Conservation (phyloP, 2,797 vertebrate species). For the Ptychobarbus kaznakovi region DNA sequence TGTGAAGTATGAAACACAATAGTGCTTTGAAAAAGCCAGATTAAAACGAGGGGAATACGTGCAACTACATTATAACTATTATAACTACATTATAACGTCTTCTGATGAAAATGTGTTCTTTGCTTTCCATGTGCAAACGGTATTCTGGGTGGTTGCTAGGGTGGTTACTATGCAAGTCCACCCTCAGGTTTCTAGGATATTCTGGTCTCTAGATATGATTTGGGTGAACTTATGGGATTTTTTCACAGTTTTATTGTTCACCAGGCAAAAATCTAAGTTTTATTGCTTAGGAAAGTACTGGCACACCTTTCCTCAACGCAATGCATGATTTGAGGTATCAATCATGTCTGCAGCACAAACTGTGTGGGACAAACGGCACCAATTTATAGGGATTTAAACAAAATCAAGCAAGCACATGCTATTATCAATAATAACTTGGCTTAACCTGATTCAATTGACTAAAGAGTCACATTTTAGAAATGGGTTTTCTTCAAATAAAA, state of each 20-base stretch:
- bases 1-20: slow-evolving; percentile 18
- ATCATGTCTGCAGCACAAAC: neutral
- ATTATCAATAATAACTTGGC: neutral
- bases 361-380: neutral
- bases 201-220: slow-evolving; percentile 19
- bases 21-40: neutral
- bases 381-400: neutral
- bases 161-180: slow-evolving; percentile 26
- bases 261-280: slow-evolving; percentile 11
- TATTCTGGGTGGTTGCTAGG: slow-evolving; percentile 28
- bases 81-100: neutral
- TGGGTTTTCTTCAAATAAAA: neutral
- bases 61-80: neutral
- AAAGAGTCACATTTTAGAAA: neutral
- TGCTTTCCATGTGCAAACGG: slow-evolving; percentile 26
- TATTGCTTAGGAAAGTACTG: slow-evolving; percentile 16
- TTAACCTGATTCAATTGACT: neutral
- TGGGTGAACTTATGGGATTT: neutral
- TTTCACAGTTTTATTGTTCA: neutral
- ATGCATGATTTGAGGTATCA: slow-evolving; percentile 4
- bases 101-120: slow-evolving; percentile 1
- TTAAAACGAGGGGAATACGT: neutral
- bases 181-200: slow-evolving; percentile 22
- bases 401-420: neutral
- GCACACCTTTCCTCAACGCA: slow-evolving; percentile 15